Evolutionary conservation across 2,888 invertebrate genomes (phyloP).

Genomic region (Apodemia mormo): DNA sequence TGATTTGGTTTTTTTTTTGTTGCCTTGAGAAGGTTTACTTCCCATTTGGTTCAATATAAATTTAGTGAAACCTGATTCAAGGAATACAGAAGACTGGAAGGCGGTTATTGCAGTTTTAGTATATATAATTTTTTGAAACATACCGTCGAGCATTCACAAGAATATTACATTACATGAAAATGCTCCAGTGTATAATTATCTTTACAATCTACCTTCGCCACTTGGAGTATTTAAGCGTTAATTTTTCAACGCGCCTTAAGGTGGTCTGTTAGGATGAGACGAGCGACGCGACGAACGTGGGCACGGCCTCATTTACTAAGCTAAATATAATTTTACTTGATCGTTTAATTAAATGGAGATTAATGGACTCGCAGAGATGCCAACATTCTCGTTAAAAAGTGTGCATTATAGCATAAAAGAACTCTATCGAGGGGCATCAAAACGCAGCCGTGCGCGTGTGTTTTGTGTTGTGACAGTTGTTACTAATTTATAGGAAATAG

Average conservation of each 20-base stretch:
- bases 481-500: conserved; percentile 18
- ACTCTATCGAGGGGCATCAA: conserved; percentile 4
- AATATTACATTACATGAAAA: background rate
- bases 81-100: too few relatives aligned
- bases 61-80: too few relatives aligned
- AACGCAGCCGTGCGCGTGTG: background rate
- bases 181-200: background rate
- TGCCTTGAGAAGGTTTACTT: too few relatives aligned
- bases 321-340: conserved; percentile 80
- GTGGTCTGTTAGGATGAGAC: conserved; percentile 53
- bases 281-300: conserved; percentile 53
- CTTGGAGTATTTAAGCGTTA: conserved; percentile 27
- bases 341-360: conserved; percentile 81
- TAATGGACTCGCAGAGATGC: conserved; percentile 71
- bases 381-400: conserved; percentile 70
- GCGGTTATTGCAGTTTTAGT: too few relatives aligned
- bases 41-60: too few relatives aligned
- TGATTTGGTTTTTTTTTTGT: too few relatives aligned
- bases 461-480: conserved; percentile 34
- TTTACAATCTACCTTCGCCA: conserved; percentile 23
- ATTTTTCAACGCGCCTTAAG: conserved; percentile 40
- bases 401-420: conserved; percentile 57
- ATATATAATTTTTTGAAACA: background rate
- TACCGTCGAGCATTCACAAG: background rate
- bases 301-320: conserved; percentile 72